Conservation (phyloP, 2,797 vertebrate species). For the Discoglossus pictus region DNA sequence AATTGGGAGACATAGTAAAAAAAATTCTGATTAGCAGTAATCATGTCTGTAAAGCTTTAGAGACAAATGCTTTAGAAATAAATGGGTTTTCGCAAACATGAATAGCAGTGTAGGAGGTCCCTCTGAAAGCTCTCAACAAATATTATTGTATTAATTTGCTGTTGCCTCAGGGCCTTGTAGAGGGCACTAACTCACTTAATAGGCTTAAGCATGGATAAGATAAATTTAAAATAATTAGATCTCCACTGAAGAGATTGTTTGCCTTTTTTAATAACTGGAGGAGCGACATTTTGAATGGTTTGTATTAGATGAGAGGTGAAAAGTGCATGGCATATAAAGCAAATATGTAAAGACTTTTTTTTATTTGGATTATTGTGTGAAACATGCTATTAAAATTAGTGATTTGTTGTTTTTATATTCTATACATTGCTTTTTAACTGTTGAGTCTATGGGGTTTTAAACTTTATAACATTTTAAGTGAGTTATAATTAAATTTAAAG, state of each 20-base stretch:
- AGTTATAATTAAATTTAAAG: too few relatives aligned
- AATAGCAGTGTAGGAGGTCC: constrained; percentile 53
- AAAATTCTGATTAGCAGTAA: background rate
- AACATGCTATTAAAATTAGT: background rate
- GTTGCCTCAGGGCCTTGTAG: constrained; percentile 44
- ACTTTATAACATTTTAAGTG: too few relatives aligned
- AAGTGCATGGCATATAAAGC: constrained; percentile 26
- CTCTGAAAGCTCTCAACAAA: constrained; percentile 47
- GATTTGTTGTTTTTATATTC: too few relatives aligned
- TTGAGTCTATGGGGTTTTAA: too few relatives aligned
- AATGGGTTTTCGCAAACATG: background rate
- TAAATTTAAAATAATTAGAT: constrained; percentile 51
- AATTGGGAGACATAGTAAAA: constrained; percentile 31
- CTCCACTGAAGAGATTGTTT: constrained; percentile 47
- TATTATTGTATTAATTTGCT: constrained; percentile 51
- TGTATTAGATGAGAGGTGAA: constrained; percentile 40
- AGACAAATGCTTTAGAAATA: constrained; percentile 48
- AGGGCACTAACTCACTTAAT: constrained; percentile 41
- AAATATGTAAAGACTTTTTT: background rate
- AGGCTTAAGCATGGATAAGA: constrained; percentile 48
- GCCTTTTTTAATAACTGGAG: constrained; percentile 45
- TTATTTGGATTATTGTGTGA: too few relatives aligned
- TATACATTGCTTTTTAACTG: too few relatives aligned
- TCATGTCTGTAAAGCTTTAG: background rate
- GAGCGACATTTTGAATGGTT: constrained; percentile 6